These are phyloP conservation scores for Monopis laevigella DNA, from an alignment of 2,888 invertebrate genomes.

Conservation along the genomic window DNA sequence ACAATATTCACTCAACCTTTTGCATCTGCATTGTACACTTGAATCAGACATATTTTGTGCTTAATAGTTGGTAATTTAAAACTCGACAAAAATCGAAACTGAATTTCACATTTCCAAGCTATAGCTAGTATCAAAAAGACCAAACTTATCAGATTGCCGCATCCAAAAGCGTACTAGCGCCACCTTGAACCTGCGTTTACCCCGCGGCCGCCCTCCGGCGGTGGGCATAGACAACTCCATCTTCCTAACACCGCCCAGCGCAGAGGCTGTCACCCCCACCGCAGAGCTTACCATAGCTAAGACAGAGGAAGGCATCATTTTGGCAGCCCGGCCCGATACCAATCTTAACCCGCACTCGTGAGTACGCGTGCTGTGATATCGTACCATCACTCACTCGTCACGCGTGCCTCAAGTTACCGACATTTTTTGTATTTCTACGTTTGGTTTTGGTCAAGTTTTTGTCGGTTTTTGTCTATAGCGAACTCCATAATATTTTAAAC, in stretches of 20 bases:
- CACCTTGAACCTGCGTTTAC: constrained; percentile 48
- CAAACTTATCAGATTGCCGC: constrained; percentile 53
- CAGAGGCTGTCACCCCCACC: constrained; percentile 46
- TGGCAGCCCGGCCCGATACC: constrained; percentile 42
- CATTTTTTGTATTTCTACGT: no score
- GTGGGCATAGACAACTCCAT: constrained; percentile 44
- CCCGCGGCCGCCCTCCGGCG: constrained; percentile 51
- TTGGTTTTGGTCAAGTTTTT: no score
- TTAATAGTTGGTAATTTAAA: no score
- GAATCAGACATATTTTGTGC: no score
- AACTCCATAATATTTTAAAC: no score
- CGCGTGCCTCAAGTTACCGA: constrained; percentile 31
- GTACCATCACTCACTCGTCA: constrained; percentile 15
- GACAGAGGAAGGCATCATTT: constrained; percentile 28
- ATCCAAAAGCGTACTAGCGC: constrained; percentile 54
- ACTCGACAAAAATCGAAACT: no score
- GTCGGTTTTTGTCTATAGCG: no score
- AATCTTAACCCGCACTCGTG: constrained; percentile 63
- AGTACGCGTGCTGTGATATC: constrained; percentile 42
- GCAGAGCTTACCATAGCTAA: constrained; percentile 17
- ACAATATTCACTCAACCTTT: no score
- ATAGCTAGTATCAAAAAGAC: no score
- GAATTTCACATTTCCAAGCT: no score
- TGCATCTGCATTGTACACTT: no score
- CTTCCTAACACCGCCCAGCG: constrained; percentile 53